Percentiles rank a stretch among this genome's conserved stretches.
These are phyloP conservation scores for Lonchura striata DNA, from an alignment of 2,113 vertebrate species.

Conservation along the genomic window DNA sequence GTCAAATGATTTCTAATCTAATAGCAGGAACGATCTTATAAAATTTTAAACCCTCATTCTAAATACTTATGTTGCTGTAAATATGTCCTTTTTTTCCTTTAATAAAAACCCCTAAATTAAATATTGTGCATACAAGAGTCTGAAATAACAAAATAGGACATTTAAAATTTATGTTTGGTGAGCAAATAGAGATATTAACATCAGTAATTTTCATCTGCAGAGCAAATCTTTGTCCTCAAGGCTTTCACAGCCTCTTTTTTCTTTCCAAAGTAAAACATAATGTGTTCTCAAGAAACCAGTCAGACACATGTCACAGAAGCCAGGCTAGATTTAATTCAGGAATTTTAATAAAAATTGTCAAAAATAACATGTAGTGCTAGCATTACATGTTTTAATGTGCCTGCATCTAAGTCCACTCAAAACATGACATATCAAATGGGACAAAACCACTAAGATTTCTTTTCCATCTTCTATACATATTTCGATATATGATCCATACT, in stretches of 20 bases:
- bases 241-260: neutral
- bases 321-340: neutral
- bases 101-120: neutral
- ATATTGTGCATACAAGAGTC: neutral
- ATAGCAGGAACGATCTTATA: neutral
- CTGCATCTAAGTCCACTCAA: neutral
- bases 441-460: neutral
- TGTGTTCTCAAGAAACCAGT: neutral
- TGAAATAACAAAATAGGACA: neutral
- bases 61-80: neutral
- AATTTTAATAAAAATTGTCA: neutral
- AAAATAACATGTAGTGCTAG: neutral
- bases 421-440: neutral
- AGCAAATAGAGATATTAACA: neutral
- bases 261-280: neutral
- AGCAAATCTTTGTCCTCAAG: neutral
- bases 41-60: neutral
- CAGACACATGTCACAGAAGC: neutral
- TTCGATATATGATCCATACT: neutral
- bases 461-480: neutral
- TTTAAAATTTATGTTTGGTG: neutral
- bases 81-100: neutral
- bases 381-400: neutral
- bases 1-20: neutral
- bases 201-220: neutral